Evolutionary conservation across 1,140 invertebrate genomes (phyloP).

Genomic region (Brachionus asplanchnoidis): DNA sequence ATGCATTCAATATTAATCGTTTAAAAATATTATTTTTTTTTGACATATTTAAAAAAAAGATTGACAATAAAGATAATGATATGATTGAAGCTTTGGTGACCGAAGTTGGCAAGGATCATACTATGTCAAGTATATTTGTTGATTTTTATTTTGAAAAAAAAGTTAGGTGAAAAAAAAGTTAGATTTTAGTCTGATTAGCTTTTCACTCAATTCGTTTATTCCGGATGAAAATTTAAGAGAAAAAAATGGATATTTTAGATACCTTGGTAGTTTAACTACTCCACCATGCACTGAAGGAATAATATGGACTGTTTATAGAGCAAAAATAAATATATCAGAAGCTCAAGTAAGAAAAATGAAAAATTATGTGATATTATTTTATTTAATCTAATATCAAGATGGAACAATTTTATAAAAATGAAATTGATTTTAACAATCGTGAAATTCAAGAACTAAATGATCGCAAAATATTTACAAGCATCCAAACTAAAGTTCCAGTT

Average conservation of each 20-base stretch:
- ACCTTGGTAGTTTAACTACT: constrained; percentile 79
- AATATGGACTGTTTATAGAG: constrained; percentile 77
- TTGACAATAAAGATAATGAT: neutral
- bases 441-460: neutral
- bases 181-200: neutral
- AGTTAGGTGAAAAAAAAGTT: neutral
- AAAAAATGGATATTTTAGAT: constrained; percentile 60
- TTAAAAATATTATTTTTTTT: neutral
- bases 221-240: neutral
- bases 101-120: neutral
- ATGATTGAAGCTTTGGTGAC: neutral
- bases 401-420: neutral
- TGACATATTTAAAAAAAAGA: neutral
- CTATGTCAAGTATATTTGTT: neutral
- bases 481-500: neutral
- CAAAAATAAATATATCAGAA: constrained; percentile 54
- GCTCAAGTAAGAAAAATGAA: neutral
- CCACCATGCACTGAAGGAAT: constrained; percentile 81
- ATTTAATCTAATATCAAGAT: neutral
- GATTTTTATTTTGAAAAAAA: neutral
- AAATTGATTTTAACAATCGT: constrained; percentile 2
- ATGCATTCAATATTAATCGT: too few species aligned
- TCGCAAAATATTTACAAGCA: neutral
- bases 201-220: neutral
- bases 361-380: neutral